Conservation (phyloP, 2,797 vertebrate genomes). For the Cuculus canorus region DNA sequence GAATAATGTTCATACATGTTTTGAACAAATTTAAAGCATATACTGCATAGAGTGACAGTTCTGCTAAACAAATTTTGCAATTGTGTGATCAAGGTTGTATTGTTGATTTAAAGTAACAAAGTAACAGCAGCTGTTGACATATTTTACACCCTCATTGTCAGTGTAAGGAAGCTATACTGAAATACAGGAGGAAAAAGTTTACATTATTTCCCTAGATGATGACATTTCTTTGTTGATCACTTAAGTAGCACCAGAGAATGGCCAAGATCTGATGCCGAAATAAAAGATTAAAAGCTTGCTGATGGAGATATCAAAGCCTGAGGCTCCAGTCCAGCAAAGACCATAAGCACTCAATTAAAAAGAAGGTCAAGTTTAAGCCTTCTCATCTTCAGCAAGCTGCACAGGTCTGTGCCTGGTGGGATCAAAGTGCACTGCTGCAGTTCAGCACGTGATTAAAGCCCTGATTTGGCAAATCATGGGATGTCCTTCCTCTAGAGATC, state of each 20-base stretch:
- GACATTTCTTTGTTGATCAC: not conserved
- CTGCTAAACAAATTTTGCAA: not conserved
- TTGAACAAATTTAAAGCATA: not conserved
- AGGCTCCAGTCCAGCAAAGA: not conserved
- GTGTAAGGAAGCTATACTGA: not conserved
- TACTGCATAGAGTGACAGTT: not conserved
- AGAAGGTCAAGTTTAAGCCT: not conserved
- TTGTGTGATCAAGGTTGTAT: not conserved
- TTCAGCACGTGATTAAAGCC: not conserved
- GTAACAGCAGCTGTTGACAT: not conserved
- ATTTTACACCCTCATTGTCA: not conserved
- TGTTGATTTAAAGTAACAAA: not conserved
- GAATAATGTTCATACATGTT: not conserved
- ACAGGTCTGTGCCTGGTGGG: not conserved
- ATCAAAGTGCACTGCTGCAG: not conserved
- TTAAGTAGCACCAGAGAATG: not conserved
- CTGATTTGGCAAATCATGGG: not conserved
- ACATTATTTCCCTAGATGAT: not conserved
- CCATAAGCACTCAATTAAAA: not conserved
- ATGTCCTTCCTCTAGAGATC: not conserved
- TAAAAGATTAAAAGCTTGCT: not conserved
- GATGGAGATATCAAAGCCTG: not conserved
- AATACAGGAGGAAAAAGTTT: not conserved
- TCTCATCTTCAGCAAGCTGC: not conserved
- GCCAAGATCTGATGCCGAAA: not conserved